These are phyloP conservation scores for Folsomia manolachei DNA, from an alignment of 2,888 invertebrate species.

Conservation along the genomic window DNA sequence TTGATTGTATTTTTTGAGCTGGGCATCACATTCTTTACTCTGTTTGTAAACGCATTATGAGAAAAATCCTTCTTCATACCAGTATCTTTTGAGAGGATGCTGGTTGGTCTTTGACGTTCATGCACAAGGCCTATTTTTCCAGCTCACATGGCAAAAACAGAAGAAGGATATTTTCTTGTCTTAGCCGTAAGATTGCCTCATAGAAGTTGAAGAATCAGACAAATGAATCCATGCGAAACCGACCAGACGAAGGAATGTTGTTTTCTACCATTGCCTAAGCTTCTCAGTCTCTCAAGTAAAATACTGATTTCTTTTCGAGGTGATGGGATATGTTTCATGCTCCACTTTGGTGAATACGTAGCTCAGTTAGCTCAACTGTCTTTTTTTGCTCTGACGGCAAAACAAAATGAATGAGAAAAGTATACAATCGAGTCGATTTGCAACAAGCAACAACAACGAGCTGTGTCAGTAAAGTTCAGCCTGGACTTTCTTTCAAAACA, in stretches of 20 bases:
- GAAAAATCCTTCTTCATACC: not conserved
- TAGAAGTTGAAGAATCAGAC: not conserved
- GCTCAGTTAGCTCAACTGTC: no score
- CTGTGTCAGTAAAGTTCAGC: not conserved
- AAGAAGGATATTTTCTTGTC: not conserved
- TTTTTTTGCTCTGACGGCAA: no score
- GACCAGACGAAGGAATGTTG: not conserved
- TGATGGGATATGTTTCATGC: not conserved
- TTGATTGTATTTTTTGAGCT: not conserved
- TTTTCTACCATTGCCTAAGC: no score
- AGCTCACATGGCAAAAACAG: constrained; percentile 7
- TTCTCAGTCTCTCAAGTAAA: not conserved
- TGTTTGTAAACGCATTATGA: not conserved
- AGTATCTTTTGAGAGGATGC: no score
- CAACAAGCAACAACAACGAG: not conserved
- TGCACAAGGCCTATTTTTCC: not conserved
- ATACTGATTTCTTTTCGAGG: not conserved
- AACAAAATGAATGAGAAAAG: not conserved
- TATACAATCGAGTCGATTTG: not conserved
- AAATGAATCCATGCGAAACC: constrained; percentile 4
- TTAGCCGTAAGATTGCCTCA: not conserved
- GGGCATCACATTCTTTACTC: no score
- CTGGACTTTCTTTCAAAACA: not conserved
- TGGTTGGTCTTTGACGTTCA: no score
- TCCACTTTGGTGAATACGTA: no score